A percentile compares a stretch with the other conserved stretches of the same genome.
Conservation (phyloP, 2,888 invertebrate species). For the Magallana nippona region DNA sequence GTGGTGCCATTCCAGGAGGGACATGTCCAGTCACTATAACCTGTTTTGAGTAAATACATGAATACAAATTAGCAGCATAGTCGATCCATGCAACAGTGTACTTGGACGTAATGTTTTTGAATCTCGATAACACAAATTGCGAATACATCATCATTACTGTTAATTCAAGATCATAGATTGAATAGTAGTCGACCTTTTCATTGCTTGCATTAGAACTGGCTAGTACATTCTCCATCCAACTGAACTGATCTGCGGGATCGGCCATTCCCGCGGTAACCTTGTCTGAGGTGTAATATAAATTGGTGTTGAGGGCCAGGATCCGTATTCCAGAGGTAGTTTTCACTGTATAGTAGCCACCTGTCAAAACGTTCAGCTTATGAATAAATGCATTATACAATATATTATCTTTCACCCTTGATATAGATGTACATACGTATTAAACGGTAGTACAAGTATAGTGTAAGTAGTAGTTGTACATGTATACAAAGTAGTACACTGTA, state of each 20-base stretch:
- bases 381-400: too few species aligned
- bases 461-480: too few species aligned
- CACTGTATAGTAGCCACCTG: slow-evolving; percentile 94
- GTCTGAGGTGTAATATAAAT: slow-evolving; percentile 85
- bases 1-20: slow-evolving; percentile 60
- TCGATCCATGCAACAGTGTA: too few species aligned
- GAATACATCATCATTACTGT: not conserved
- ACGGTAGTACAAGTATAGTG: too few species aligned
- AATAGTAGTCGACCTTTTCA: slow-evolving; percentile 85
- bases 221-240: slow-evolving; percentile 89
- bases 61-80: too few species aligned
- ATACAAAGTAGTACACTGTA: too few species aligned
- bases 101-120: too few species aligned
- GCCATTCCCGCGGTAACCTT: slow-evolving; percentile 77
- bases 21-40: slow-evolving; percentile 65
- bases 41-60: slow-evolving; percentile 42
- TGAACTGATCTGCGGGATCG: slow-evolving; percentile 89
- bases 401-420: too few species aligned
- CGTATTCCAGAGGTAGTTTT: slow-evolving; percentile 87
- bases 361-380: slow-evolving; percentile 56
- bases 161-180: not conserved
- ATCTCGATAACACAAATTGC: too few species aligned
- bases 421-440: too few species aligned
- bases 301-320: slow-evolving; percentile 93
- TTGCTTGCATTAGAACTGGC: slow-evolving; percentile 87